Base-by-base conservation (phyloP, 2,888 invertebrate genomes). In the Napeogenes sylphis region DNA sequence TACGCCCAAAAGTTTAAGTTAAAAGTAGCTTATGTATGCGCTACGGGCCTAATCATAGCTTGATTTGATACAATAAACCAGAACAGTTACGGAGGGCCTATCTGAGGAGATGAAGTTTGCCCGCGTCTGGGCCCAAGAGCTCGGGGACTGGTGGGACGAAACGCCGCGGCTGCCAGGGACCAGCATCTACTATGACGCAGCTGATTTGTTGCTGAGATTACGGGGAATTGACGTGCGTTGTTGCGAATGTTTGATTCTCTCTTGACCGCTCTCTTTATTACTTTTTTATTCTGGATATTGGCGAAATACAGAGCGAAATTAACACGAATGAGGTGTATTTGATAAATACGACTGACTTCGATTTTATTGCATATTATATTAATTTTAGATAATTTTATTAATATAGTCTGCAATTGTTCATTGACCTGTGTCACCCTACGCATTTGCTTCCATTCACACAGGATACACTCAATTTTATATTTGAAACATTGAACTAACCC, bases 131-230 rank as follows among this genome's bases (percentile, higher is more conserved):
- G 84, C 81, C 54, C 66, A 68, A 0, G 90, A 90, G 69, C 80
- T 90, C 0, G 90, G 90, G 0, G 90, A 90, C 70, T 90, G 90
- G 89, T 90, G 89, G 89, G 87, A 87, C 64, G 62, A 69, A 5
- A 82, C 87, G 0, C 85, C 84, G 0, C 59, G 88, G 1, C 69
- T 82, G 42, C 80, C 84, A 0, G 80, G 79, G 12, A 81, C 77
- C 69, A 84, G 76, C 66, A 73, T 67, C 0, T 88, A 79, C 68
- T 84, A 79, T 56, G 81, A 84, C n/a, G 84, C 86, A 0, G 83
- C 88, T 42, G 90, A 90, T 60, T 69, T 89, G 2, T 73, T 90
- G 14, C 73, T 90, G 0, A 75, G 90, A 59, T 68, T 90, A 3
- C 76, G 90, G 32, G 85, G 80, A 46, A 67, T 87, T 42, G 51